A percentile compares a stretch with the other conserved stretches of the same genome.
phyloP scores from a whole-genome alignment of 2,888 invertebrate species.

The Amphiduros pacificus region DNA sequence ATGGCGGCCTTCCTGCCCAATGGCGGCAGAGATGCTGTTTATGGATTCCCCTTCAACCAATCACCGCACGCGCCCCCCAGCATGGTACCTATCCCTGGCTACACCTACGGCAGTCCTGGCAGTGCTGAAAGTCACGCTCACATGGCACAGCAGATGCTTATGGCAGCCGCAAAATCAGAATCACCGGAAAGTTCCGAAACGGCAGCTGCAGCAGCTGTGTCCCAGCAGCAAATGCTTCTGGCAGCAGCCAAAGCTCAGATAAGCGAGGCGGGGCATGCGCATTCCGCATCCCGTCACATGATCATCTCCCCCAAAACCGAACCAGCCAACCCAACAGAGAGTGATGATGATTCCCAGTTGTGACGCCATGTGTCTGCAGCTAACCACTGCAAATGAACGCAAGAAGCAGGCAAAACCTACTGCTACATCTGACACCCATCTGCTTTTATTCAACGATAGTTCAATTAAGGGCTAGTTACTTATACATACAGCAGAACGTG shows the following conservation, averaged over 20 bases:
- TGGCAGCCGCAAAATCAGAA: not conserved
- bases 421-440: too few species aligned
- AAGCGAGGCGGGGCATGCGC: not conserved
- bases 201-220: not conserved
- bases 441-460: too few species aligned
- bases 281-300: not conserved
- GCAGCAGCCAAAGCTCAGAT: not conserved
- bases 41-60: conserved; percentile 13
- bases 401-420: too few species aligned
- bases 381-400: too few species aligned
- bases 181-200: not conserved
- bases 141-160: not conserved
- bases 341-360: conserved; percentile 4
- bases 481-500: too few species aligned
- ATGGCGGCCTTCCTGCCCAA: conserved; percentile 19
- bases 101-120: conserved; percentile 2
- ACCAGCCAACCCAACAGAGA: conserved; percentile 13
- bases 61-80: not conserved
- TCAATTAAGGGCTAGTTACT: too few species aligned
- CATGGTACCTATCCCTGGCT: conserved; percentile 10
- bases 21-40: conserved; percentile 17
- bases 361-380: too few species aligned
- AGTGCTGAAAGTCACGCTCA: conserved; percentile 2
- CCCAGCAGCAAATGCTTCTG: not conserved
- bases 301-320: conserved; percentile 14